Conservation (phyloP, 2,113 vertebrate genomes). For the Erythrolamprus reginae region DNA sequence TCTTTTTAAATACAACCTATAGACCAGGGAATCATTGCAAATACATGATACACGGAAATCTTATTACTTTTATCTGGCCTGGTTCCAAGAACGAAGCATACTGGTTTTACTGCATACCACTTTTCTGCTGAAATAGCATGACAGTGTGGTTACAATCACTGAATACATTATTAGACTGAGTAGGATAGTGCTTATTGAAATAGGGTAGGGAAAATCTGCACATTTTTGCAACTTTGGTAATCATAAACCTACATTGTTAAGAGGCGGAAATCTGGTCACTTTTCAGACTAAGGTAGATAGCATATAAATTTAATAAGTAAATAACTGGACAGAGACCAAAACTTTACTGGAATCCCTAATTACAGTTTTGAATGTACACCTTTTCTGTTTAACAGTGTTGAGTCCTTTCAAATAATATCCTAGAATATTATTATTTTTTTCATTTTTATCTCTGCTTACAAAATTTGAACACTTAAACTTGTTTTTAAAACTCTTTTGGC, state of each 20-base stretch:
- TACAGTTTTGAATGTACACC: background rate
- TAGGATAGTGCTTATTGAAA: background rate
- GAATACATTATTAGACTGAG: background rate
- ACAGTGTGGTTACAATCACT: background rate
- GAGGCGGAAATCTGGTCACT: background rate
- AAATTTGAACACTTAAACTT: background rate
- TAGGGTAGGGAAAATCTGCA: background rate
- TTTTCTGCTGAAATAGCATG: background rate
- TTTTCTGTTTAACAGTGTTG: background rate
- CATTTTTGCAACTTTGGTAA: background rate
- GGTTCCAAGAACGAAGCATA: background rate
- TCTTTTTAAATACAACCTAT: background rate
- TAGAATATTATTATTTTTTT: background rate
- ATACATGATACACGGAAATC: background rate
- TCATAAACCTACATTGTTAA: background rate
- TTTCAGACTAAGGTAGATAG: background rate
- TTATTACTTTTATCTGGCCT: constrained; percentile 11
- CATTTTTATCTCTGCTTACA: background rate
- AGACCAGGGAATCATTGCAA: background rate
- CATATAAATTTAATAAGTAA: background rate
- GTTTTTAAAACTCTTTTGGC: background rate
- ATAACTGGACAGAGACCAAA: background rate
- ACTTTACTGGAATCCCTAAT: background rate
- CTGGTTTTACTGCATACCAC: background rate
- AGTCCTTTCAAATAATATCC: background rate